phyloP scores from a whole-genome alignment of 2,797 vertebrate genomes.

The Phyllotis vaccarum region DNA sequence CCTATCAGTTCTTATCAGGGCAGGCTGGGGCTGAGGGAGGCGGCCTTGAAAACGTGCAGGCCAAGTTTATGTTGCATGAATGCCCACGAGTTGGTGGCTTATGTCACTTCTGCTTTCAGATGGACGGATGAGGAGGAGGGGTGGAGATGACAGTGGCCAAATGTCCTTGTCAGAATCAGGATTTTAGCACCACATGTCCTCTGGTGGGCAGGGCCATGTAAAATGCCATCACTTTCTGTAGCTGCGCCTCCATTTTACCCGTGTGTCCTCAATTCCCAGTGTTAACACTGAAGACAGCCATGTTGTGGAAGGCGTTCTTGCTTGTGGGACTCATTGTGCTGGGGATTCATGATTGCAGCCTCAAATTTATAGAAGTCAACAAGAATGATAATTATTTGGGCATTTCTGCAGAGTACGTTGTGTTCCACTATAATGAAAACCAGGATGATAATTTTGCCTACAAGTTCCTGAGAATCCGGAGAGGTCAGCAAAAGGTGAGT shows the following conservation, averaged over 20 bases:
- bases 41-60: neutral
- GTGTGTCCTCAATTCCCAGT: accelerated
- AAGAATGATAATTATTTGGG: neutral
- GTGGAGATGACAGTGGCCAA: neutral
- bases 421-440: slow-evolving; percentile 35
- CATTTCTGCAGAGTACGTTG: neutral
- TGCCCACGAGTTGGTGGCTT: neutral
- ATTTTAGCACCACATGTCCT: neutral
- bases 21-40: no score
- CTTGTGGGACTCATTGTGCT: neutral
- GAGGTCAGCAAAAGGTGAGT: neutral
- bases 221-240: neutral
- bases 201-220: neutral
- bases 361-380: neutral
- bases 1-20: neutral
- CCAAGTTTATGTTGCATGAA: no score
- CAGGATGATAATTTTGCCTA: slow-evolving; percentile 36
- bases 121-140: neutral
- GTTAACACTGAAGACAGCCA: neutral
- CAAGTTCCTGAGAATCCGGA: slow-evolving; percentile 29
- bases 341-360: neutral
- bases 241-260: no score
- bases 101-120: neutral
- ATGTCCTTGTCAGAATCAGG: neutral
- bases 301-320: neutral